Percentiles rank a stretch among this genome's conserved stretches.
These are phyloP conservation scores for Cervus canadensis DNA, from an alignment of 2,113 vertebrate species.

Conservation along the genomic window DNA sequence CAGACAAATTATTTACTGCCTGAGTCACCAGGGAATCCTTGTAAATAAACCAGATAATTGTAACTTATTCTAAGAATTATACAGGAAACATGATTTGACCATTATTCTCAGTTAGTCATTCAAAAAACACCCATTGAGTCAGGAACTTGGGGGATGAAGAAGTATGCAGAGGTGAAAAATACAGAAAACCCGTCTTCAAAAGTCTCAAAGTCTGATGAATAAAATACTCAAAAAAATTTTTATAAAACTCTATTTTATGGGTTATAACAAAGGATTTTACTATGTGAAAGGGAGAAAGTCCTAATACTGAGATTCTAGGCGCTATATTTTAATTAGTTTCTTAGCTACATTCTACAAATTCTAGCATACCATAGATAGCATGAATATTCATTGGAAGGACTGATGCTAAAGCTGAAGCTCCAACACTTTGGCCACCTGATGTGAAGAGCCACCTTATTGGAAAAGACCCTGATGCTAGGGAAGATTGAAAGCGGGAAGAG, in stretches of 20 bases:
- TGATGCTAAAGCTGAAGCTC: neutral
- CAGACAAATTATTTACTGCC: neutral
- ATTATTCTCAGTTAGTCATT: neutral
- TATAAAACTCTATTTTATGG: neutral
- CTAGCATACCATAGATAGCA: neutral
- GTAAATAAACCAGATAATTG: neutral
- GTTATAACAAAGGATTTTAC: neutral
- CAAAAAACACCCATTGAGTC: neutral
- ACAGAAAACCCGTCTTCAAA: neutral
- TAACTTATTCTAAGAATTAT: neutral
- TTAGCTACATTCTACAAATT: neutral
- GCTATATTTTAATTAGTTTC: neutral
- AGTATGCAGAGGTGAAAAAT: neutral
- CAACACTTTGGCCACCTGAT: neutral
- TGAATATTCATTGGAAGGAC: neutral
- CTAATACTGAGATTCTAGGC: neutral
- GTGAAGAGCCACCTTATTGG: neutral
- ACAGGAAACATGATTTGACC: neutral
- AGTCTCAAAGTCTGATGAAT: neutral
- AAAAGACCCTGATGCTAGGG: neutral
- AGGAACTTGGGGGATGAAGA: neutral
- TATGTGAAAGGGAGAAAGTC: neutral
- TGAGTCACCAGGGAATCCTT: neutral
- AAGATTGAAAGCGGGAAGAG: neutral
- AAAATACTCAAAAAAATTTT: neutral